Conservation (phyloP, 2,797 vertebrate genomes). For the Rhincodon typus region DNA sequence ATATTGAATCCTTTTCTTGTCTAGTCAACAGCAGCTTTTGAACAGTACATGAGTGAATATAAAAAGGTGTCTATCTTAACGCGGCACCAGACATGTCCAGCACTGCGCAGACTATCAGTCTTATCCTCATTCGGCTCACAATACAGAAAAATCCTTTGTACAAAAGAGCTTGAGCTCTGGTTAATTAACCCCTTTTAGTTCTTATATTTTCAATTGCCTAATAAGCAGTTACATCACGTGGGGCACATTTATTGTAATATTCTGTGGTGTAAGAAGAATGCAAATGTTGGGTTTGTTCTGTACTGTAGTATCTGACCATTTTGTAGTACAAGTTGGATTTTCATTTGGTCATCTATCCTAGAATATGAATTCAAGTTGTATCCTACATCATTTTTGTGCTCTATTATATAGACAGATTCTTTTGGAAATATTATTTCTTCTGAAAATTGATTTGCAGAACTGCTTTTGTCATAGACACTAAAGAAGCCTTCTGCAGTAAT, state of each 20-base stretch:
- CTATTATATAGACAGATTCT: background rate
- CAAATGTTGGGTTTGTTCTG: background rate
- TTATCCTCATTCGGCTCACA: slow-evolving; percentile 28
- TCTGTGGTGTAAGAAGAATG: background rate
- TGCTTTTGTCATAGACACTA: background rate
- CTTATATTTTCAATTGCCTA: background rate
- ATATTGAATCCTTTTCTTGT: slow-evolving; percentile 17
- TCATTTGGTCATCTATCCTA: background rate
- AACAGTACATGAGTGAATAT: slow-evolving; percentile 9
- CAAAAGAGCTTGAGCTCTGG: background rate
- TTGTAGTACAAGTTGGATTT: background rate
- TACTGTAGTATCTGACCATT: background rate
- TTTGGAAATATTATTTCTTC: background rate
- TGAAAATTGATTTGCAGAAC: background rate
- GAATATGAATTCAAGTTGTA: background rate
- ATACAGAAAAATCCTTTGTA: slow-evolving; percentile 13
- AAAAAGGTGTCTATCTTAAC: slow-evolving; percentile 30
- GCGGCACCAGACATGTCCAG: slow-evolving; percentile 8
- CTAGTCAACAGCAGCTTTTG: slow-evolving; percentile 26
- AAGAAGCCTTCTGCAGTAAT: background rate
- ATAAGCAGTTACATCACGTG: background rate
- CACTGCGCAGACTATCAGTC: background rate
- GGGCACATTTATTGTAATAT: background rate
- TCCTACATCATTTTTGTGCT: background rate
- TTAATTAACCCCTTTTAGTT: slow-evolving; percentile 20